Percentiles rank a stretch among this genome's conserved stretches.
Conservation (phyloP, 37 sponge, comb jelly and placozoan genomes). For the Crambe crambe region DNA sequence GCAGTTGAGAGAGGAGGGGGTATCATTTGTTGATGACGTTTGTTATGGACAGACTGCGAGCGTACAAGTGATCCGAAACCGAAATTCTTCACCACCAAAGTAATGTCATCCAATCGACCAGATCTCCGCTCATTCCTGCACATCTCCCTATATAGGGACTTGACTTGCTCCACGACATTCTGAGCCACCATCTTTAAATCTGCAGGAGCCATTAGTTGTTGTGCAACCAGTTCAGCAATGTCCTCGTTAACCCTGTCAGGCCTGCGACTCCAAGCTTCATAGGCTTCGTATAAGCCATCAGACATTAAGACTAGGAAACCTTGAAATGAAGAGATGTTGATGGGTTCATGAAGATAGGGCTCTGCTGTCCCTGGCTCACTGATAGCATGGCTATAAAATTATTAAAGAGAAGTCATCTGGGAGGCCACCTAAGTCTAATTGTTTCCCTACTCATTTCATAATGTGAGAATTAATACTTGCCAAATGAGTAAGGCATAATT, state of each 20-base stretch:
- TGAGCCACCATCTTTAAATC: constrained; percentile 25
- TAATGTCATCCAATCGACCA: constrained; percentile 66
- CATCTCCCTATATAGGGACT: not conserved
- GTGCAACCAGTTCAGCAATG: constrained; percentile 42
- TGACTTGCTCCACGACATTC: constrained; percentile 50
- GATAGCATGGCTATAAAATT: constrained; percentile 37
- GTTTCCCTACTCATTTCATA: too few species aligned
- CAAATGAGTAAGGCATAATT: too few species aligned
- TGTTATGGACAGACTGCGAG: not conserved
- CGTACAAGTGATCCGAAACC: not conserved
- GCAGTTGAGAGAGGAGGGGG: not conserved
- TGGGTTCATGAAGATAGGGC: constrained; percentile 57
- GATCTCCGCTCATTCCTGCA: not conserved
- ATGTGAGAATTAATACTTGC: too few species aligned
- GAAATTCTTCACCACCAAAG: constrained; percentile 71
- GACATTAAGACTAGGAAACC: constrained; percentile 86
- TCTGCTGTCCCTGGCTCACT: constrained; percentile 70
- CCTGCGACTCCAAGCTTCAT: constrained; percentile 1
- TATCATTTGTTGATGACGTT: not conserved
- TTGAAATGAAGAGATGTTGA: constrained; percentile 9
- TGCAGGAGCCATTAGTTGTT: constrained; percentile 25
- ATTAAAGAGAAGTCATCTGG: constrained; percentile 13
- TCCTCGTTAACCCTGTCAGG: constrained; percentile 37
- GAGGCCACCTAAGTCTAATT: too few species aligned
- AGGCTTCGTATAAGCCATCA: constrained; percentile 76